Evolutionary conservation across 1,140 invertebrate species (phyloP).

Genomic region (Protaetia brevitarsis): DNA sequence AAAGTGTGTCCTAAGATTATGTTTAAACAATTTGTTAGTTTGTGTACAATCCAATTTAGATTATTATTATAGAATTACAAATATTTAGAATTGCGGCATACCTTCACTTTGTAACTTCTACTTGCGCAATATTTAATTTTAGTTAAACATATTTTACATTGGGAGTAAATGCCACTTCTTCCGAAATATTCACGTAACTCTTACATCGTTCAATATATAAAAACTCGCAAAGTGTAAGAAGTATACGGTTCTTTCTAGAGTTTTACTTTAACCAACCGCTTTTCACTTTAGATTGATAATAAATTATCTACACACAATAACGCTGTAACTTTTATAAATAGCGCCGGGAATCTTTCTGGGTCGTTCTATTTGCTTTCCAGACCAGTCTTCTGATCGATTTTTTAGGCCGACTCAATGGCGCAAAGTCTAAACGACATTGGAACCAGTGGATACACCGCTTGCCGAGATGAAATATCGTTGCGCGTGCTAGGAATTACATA

Average conservation of each 20-base stretch:
- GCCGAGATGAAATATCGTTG: not conserved
- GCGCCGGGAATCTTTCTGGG: not conserved
- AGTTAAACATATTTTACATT: too few species aligned
- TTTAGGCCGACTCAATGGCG: not conserved
- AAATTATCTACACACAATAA: not conserved
- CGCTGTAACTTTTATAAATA: not conserved
- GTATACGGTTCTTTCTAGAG: too few species aligned
- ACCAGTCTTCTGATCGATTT: not conserved
- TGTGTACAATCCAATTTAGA: too few species aligned
- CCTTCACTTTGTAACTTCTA: too few species aligned
- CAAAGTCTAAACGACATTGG: not conserved
- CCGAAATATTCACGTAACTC: too few species aligned
- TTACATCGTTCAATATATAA: not conserved
- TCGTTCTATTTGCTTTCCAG: not conserved
- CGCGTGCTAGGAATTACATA: not conserved
- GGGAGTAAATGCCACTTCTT: too few species aligned
- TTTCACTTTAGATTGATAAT: not conserved
- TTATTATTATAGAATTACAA: too few species aligned
- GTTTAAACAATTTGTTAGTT: too few species aligned
- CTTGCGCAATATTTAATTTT: too few species aligned
- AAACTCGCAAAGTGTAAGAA: not conserved
- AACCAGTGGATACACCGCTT: not conserved
- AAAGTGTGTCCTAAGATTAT: too few species aligned
- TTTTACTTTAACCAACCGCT: not conserved
- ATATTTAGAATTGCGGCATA: too few species aligned